phyloP scores from a whole-genome alignment of 2,888 invertebrate genomes.

The Apamea monoglypha region DNA sequence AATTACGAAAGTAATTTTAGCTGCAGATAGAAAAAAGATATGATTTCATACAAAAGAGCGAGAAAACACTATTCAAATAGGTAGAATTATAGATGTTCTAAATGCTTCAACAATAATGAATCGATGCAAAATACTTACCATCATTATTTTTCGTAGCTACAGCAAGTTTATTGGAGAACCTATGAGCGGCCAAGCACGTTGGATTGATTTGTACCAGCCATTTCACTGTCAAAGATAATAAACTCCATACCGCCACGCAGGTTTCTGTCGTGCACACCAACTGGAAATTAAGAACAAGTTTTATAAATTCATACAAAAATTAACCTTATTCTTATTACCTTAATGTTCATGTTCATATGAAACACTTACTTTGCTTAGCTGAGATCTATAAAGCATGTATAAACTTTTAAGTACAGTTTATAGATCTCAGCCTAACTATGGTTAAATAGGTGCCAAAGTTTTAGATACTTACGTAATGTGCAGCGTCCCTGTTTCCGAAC shows the following conservation, averaged over 20 bases:
- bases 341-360: not conserved
- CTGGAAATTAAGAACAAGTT: constrained; percentile 71
- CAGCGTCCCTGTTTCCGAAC: constrained; percentile 85
- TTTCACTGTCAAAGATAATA: constrained; percentile 92
- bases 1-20: not conserved
- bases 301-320: constrained; percentile 3
- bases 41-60: not conserved
- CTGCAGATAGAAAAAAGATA: not conserved
- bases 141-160: constrained; percentile 91
- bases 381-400: not conserved
- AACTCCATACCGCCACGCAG: constrained; percentile 93
- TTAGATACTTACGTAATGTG: constrained; percentile 85
- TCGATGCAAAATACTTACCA: constrained; percentile 85
- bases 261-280: constrained; percentile 89
- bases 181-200: constrained; percentile 88
- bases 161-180: constrained; percentile 92
- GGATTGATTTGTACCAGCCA: constrained; percentile 91
- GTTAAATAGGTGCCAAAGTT: not conserved
- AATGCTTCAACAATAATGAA: not conserved
- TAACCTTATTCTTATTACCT: not conserved
- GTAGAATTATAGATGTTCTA: not conserved
- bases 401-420: not conserved
- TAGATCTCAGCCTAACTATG: not conserved
- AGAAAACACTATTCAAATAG: not conserved
- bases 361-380: not conserved